Evolutionary conservation across 2,888 invertebrate genomes (phyloP).

Genomic region (Apodemia zela): DNA sequence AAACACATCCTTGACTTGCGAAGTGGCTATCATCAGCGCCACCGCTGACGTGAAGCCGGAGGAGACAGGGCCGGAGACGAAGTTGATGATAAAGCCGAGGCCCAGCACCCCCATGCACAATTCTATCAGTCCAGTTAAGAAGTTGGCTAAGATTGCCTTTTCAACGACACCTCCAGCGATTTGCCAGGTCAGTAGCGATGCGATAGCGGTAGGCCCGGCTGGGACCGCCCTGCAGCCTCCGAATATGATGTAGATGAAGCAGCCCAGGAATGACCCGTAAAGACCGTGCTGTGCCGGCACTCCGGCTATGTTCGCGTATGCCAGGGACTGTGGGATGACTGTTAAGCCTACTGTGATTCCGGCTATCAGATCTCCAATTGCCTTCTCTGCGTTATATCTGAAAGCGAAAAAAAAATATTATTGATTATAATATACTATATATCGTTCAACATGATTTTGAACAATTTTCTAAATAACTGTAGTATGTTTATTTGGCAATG

Average conservation of each 20-base stretch:
- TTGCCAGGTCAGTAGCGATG: slow-evolving; percentile 91
- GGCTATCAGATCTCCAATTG: slow-evolving; percentile 93
- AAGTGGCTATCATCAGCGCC: slow-evolving; percentile 92
- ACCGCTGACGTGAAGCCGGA: slow-evolving; percentile 95
- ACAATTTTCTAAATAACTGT: no score
- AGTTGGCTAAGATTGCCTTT: slow-evolving; percentile 88
- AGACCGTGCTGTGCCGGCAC: slow-evolving; percentile 92
- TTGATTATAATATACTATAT: no score
- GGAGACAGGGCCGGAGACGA: slow-evolving; percentile 93
- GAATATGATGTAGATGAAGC: slow-evolving; percentile 93
- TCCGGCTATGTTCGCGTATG: slow-evolving; percentile 90
- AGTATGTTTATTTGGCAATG: no score
- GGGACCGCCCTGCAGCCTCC: slow-evolving; percentile 96
- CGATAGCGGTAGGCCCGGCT: slow-evolving; percentile 95
- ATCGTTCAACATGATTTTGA: no score
- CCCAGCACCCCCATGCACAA: slow-evolving; percentile 91
- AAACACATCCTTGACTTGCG: slow-evolving; percentile 92
- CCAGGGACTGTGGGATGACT: slow-evolving; percentile 94
- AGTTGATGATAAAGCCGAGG: slow-evolving; percentile 92
- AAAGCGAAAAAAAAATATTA: slow-evolving; percentile 1
- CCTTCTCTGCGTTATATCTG: slow-evolving; percentile 84
- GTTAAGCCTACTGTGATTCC: slow-evolving; percentile 96
- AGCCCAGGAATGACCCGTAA: slow-evolving; percentile 95
- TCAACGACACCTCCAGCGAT: slow-evolving; percentile 84
- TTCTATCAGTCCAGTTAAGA: slow-evolving; percentile 87